Base-by-base conservation (phyloP, 2,113 vertebrate species). In the Picathartes gymnocephalus region DNA sequence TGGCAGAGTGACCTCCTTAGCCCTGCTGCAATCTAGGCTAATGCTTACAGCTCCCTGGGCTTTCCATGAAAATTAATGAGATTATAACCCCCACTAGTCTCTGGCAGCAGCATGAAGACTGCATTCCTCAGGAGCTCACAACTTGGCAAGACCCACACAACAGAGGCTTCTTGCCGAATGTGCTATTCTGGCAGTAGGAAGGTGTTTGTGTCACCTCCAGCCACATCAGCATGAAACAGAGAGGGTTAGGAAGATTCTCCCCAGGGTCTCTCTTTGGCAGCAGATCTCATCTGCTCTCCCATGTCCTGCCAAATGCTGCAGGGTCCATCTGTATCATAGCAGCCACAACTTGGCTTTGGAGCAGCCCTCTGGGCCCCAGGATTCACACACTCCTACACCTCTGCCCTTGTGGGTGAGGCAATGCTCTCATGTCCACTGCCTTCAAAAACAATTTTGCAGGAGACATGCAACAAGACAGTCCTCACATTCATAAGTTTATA, bases 361-460 rank as follows among this genome's bases (percentile, higher is more conserved):
- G 80, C 21, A 86, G 71, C 25, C 33, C 11, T 66, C 24, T 9
- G 22, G 74, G 20, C 28, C n/a, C 31, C 42, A 27, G 18, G 23
- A 20, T 7, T 83, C 66, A 53, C 58, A 30, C 0, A 1, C 25
- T 81, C 3, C 2, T 9, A 44, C 56, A 57, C 13, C 56, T 64
- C 37, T 71, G 57, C 28, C 14, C 10, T 1, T 6, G 23, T 21
- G 60, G 21, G 47, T 40, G 44, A 90, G 42, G 74, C 0, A 0
- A 84, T 40, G n/a, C n/a, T 45, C 44, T 40, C 0, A 0, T 4
- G 2, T 31, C 31, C 72, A 33, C 12, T 0, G 0, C 53, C 39
- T 54, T 4, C 8, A 0, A 58, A 74, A 71, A 30, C 22, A n/a
- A 18, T 45, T 71, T n/a, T 56, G n/a, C n/a, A 48, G 33, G 48